Conservation (phyloP, 2,797 vertebrate genomes). For the Tragopan temminckii region DNA sequence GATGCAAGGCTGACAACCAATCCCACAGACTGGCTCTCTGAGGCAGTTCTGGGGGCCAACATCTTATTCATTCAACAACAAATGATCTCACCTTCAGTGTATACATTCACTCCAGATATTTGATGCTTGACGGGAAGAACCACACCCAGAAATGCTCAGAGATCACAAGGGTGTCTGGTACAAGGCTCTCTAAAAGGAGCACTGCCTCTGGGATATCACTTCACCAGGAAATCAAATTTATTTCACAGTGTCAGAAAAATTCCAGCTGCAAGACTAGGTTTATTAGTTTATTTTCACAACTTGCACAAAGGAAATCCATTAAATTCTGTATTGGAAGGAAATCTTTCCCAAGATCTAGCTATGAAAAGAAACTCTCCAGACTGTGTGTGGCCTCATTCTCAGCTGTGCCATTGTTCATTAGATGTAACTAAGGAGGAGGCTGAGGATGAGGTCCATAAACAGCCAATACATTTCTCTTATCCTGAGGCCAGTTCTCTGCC, state of each 20-base stretch:
- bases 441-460: slow-evolving; percentile 40
- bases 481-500: slow-evolving; percentile 44
- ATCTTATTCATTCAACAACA: not conserved
- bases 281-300: slow-evolving; percentile 63
- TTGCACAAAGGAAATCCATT: slow-evolving; percentile 52
- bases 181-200: not conserved
- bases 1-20: not conserved
- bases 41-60: not conserved
- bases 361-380: slow-evolving; percentile 35
- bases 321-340: slow-evolving; percentile 56
- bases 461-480: slow-evolving; percentile 40
- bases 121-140: not conserved
- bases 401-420: slow-evolving; percentile 65
- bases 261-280: slow-evolving; percentile 44
- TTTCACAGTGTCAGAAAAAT: slow-evolving; percentile 29
- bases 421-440: slow-evolving; percentile 51
- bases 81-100: not conserved
- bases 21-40: accelerated
- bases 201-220: not conserved
- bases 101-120: not conserved
- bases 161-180: not conserved
- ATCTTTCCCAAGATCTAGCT: slow-evolving; percentile 68
- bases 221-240: slow-evolving; percentile 44
- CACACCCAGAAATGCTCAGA: not conserved
- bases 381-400: slow-evolving; percentile 71